phyloP scores from a whole-genome alignment of 92 coral and sea anemone genomes.

The Scolanthus callimorphus region DNA sequence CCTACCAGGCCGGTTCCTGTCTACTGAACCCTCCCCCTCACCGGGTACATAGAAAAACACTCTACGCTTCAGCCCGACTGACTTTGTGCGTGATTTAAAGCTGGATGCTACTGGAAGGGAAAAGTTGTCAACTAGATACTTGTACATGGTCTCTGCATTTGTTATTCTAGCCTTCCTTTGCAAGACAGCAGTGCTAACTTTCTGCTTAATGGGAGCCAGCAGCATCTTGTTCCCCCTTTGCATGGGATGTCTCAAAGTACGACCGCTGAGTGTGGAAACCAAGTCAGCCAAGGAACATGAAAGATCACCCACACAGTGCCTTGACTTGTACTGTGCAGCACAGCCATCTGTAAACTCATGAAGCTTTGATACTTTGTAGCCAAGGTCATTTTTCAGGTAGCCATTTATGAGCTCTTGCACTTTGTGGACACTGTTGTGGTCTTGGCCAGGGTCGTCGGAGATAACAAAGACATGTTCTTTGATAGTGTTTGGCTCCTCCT shows the following conservation, averaged over 20 bases:
- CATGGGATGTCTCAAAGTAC: slow-evolving; percentile 46
- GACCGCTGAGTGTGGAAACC: slow-evolving; percentile 14
- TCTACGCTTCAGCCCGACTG: slow-evolving; percentile 14
- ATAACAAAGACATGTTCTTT: slow-evolving; percentile 17
- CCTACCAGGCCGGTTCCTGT: slow-evolving; percentile 18
- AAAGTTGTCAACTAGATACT: slow-evolving; percentile 17
- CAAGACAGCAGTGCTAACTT: slow-evolving; percentile 30
- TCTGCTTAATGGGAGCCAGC: slow-evolving; percentile 45
- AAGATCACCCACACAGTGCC: slow-evolving; percentile 37
- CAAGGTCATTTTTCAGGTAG: slow-evolving; percentile 14
- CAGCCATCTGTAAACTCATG: slow-evolving; percentile 51
- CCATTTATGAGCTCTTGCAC: slow-evolving; percentile 12
- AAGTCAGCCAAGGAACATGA: slow-evolving; percentile 40
- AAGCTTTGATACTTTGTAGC: slow-evolving; percentile 5
- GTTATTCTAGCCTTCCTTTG: slow-evolving; percentile 25
- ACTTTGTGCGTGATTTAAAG: slow-evolving; percentile 5
- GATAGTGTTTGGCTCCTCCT: slow-evolving; percentile 3
- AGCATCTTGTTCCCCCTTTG: slow-evolving; percentile 52
- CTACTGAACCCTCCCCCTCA: slow-evolving; percentile 31
- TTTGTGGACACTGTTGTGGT: slow-evolving; percentile 13
- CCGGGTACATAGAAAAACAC: slow-evolving; percentile 28
- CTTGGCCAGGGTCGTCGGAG: slow-evolving; percentile 10
- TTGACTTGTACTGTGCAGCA: slow-evolving; percentile 36
- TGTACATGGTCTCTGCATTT: slow-evolving; percentile 17
- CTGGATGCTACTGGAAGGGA: slow-evolving; percentile 26